phyloP scores from a whole-genome alignment of 2,113 vertebrate species.

The Chloropsis cyanopogon region DNA sequence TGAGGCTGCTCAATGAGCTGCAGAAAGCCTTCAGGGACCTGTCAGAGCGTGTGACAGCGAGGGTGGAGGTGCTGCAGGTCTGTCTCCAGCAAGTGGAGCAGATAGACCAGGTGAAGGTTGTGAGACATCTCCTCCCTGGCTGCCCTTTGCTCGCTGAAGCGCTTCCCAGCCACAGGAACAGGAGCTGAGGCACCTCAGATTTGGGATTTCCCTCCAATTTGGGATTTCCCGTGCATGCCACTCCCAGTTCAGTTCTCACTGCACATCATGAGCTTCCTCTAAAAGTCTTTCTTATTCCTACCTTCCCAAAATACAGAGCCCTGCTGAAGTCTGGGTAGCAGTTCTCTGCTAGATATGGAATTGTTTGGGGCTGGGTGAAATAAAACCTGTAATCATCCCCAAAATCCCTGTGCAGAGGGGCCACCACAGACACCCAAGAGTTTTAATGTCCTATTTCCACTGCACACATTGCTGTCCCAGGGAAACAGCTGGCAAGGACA shows the following conservation, averaged over 20 bases:
- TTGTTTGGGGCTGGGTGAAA: not conserved
- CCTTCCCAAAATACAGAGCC: not conserved
- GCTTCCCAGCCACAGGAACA: not conserved
- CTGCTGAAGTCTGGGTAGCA: not conserved
- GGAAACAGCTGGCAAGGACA: not conserved
- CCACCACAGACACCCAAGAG: not conserved
- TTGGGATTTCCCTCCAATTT: not conserved
- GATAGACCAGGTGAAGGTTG: constrained; percentile 69
- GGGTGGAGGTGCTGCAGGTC: constrained; percentile 72
- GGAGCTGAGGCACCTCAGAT: not conserved
- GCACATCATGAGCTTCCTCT: constrained; percentile 16
- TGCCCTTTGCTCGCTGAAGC: constrained; percentile 2
- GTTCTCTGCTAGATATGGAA: not conserved
- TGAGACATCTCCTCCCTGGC: constrained; percentile 20
- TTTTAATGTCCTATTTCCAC: not conserved
- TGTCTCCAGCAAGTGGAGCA: constrained; percentile 69
- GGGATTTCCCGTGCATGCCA: not conserved
- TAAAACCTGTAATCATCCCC: not conserved
- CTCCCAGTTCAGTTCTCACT: not conserved
- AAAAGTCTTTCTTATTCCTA: not conserved
- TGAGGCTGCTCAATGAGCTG: constrained; percentile 84
- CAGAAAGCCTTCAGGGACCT: constrained; percentile 83
- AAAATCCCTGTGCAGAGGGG: not conserved
- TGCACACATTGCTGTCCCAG: not conserved
- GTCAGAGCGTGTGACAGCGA: constrained; percentile 68